Percentiles rank a stretch among this genome's conserved stretches.
phyloP scores from a whole-genome alignment of 2,113 vertebrate genomes.

The Motacilla alba region DNA sequence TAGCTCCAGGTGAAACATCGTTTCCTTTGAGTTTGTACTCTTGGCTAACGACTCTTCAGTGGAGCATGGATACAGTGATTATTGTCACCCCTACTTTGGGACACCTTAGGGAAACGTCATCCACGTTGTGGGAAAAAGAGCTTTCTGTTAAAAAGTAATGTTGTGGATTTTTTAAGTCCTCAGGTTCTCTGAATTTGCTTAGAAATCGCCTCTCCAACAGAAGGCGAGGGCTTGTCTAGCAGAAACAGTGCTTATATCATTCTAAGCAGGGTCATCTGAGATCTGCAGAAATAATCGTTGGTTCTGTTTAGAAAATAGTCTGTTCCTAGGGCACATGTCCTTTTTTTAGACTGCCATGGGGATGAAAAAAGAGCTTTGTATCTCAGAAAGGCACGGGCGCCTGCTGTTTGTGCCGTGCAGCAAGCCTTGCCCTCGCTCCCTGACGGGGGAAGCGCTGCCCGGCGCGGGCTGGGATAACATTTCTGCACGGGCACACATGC shows the following conservation, averaged over 20 bases:
- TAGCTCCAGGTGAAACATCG: accelerated
- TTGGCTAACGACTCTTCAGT: background rate
- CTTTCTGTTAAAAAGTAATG: background rate
- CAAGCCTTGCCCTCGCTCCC: background rate
- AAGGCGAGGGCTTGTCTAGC: background rate
- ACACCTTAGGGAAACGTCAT: background rate
- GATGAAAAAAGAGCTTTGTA: conserved; percentile 61
- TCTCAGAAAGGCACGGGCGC: conserved; percentile 9
- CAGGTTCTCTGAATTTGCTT: background rate
- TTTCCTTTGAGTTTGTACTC: background rate
- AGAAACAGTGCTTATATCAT: background rate
- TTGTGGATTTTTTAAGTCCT: background rate
- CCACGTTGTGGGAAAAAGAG: background rate
- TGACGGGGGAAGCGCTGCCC: background rate
- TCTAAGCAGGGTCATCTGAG: background rate
- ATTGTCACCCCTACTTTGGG: background rate
- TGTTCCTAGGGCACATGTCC: conserved; percentile 61
- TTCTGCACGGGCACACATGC: background rate
- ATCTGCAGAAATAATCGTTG: conserved; percentile 23
- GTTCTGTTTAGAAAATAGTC: conserved; percentile 54
- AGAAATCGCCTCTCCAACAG: background rate
- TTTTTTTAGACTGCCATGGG: conserved; percentile 37
- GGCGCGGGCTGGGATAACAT: background rate
- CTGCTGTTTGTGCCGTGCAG: conserved; percentile 18
- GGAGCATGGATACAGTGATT: background rate